These are phyloP conservation scores for Lates japonicus DNA, from an alignment of 2,797 vertebrate species.

Conservation along the genomic window DNA sequence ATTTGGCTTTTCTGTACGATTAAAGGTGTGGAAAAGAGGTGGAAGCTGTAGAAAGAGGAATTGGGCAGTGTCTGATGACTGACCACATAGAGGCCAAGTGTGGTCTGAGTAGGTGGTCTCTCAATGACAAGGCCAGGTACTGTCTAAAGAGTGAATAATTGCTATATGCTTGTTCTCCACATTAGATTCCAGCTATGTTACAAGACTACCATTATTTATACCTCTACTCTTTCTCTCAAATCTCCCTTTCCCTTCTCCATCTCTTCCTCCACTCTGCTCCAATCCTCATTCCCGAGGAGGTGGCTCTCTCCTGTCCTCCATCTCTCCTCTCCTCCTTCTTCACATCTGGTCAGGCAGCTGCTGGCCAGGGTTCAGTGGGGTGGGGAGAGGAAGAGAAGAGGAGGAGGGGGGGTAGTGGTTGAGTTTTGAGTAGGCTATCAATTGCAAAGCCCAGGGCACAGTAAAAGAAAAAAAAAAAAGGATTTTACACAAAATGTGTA, in stretches of 20 bases:
- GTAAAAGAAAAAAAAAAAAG: slow-evolving; percentile 84
- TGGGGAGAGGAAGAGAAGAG: slow-evolving; percentile 86
- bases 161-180: slow-evolving; percentile 35
- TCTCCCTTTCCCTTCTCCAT: slow-evolving; percentile 48
- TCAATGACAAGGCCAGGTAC: slow-evolving; percentile 66
- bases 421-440: slow-evolving; percentile 94
- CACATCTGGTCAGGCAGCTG: slow-evolving; percentile 99
- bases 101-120: slow-evolving; percentile 73
- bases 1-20: slow-evolving; percentile 19
- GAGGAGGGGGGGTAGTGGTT: slow-evolving; percentile 66
- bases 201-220: slow-evolving; percentile 42
- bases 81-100: slow-evolving; percentile 31
- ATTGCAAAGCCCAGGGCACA: slow-evolving; percentile 99
- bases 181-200: slow-evolving; percentile 45
- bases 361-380: slow-evolving; percentile 95
- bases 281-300: slow-evolving; percentile 94
- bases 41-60: slow-evolving; percentile 51
- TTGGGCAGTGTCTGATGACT: slow-evolving; percentile 36
- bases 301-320: slow-evolving; percentile 87
- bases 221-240: slow-evolving; percentile 53
- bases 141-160: slow-evolving; percentile 52
- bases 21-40: slow-evolving; percentile 55
- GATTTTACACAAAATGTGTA: slow-evolving; percentile 81
- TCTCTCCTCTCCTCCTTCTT: slow-evolving; percentile 76
- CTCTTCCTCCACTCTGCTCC: slow-evolving; percentile 86